A percentile compares a stretch with the other conserved stretches of the same genome.
These are phyloP conservation scores for Paracanthobrama guichenoti DNA, from an alignment of 2,113 vertebrate species.

Conservation along the genomic window DNA sequence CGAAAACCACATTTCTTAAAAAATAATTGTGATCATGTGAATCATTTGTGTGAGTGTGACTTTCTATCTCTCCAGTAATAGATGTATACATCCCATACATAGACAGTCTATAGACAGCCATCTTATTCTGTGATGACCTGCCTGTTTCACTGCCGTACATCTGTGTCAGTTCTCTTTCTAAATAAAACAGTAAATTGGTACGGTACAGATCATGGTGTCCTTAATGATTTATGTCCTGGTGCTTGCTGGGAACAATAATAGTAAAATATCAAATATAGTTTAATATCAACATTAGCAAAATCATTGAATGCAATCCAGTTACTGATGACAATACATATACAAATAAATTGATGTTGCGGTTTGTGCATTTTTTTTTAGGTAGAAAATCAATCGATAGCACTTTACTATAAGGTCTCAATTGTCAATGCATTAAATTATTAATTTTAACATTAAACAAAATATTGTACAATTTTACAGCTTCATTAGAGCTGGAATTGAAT, in stretches of 20 bases:
- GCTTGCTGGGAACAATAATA: not conserved
- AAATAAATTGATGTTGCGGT: too few relatives aligned
- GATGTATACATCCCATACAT: conserved; percentile 68
- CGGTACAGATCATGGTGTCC: conserved; percentile 29
- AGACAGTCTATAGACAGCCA: conserved; percentile 67
- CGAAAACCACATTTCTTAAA: conserved; percentile 67
- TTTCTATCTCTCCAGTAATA: conserved; percentile 74
- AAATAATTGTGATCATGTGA: conserved; percentile 58
- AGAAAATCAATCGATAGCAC: not conserved
- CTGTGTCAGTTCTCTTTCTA: conserved; percentile 71
- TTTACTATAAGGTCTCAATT: too few relatives aligned
- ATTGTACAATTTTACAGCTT: not conserved
- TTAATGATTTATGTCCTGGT: not conserved
- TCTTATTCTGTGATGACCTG: conserved; percentile 75
- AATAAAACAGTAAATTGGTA: conserved; percentile 76
- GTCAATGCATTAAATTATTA: not conserved
- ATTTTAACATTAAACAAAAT: not conserved
- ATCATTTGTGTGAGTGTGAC: conserved; percentile 57
- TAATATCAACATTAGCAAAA: not conserved
- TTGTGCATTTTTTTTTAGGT: too few relatives aligned
- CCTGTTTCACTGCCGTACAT: conserved; percentile 79
- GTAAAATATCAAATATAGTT: not conserved
- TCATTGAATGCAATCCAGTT: not conserved
- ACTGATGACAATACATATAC: too few relatives aligned
- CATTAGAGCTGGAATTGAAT: not conserved